These are phyloP conservation scores for Sebastes nivosus DNA, from an alignment of 2,797 vertebrate species.

Conservation along the genomic window DNA sequence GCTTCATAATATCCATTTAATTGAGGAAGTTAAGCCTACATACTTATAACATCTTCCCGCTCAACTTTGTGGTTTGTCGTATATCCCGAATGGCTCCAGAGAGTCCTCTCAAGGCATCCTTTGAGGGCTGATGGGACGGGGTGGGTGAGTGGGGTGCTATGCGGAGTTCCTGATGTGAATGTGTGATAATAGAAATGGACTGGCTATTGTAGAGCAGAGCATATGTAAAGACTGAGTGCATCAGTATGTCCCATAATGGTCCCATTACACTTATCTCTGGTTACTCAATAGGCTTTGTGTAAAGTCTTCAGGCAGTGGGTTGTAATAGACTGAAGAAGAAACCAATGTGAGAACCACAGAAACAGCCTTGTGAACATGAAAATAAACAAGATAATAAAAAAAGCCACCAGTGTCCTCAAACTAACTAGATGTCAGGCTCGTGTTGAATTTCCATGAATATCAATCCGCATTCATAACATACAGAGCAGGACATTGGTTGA, in stretches of 20 bases:
- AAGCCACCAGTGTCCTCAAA: not conserved
- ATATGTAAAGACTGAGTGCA: conserved; percentile 27
- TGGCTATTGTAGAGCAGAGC: conserved; percentile 15
- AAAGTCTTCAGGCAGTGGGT: not conserved
- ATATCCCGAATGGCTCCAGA: conserved; percentile 10
- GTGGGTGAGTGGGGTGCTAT: conserved; percentile 46
- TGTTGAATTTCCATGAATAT: conserved; percentile 59
- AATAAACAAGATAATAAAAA: conserved; percentile 8
- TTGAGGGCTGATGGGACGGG: conserved; percentile 42
- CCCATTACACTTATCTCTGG: conserved; percentile 29
- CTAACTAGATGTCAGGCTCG: conserved; percentile 4
- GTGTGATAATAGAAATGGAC: conserved; percentile 66
- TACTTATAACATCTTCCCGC: conserved; percentile 21
- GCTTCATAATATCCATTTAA: conserved; percentile 47
- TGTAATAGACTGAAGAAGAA: not conserved
- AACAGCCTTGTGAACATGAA: conserved; percentile 2
- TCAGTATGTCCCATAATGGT: conserved; percentile 12
- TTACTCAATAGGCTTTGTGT: conserved; percentile 10
- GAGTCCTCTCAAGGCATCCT: conserved; percentile 47
- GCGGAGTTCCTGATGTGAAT: conserved; percentile 64
- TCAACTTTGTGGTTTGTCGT: conserved; percentile 37
- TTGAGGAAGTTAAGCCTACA: conserved; percentile 31
- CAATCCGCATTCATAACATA: conserved; percentile 43
- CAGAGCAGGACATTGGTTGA: conserved; percentile 66
- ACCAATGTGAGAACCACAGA: not conserved